Percentiles rank a stretch among this genome's conserved stretches.
These are phyloP conservation scores for Andrena minutula DNA, from an alignment of 2,888 invertebrate genomes.

Conservation along the genomic window DNA sequence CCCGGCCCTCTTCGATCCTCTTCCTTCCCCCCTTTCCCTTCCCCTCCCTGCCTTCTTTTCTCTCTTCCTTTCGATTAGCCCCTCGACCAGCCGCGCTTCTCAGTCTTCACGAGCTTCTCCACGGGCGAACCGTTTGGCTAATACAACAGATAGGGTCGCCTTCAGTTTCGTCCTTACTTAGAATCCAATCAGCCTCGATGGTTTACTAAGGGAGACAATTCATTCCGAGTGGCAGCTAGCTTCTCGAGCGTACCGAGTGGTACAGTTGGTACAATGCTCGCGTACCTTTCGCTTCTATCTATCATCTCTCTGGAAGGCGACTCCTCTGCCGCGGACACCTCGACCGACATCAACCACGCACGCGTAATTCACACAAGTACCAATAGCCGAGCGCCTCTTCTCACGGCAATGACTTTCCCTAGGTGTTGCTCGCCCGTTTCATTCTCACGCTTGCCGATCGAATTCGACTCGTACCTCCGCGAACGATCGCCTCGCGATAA, in stretches of 20 bases:
- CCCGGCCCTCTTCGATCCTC: slow-evolving; percentile 18
- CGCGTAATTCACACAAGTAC: slow-evolving; percentile 7
- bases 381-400: slow-evolving; percentile 28
- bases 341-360: slow-evolving; percentile 22
- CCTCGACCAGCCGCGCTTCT: neutral
- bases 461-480: slow-evolving; percentile 20
- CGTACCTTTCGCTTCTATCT: slow-evolving; percentile 3
- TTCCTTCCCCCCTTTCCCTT: slow-evolving; percentile 52
- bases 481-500: too few relatives aligned
- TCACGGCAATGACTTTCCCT: slow-evolving; percentile 50
- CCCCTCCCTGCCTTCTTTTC: slow-evolving; percentile 56
- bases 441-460: slow-evolving; percentile 58
- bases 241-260: neutral
- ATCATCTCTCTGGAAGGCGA: neutral
- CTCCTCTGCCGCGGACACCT: neutral
- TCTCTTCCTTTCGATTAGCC: slow-evolving; percentile 40
- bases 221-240: neutral
- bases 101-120: slow-evolving; percentile 38
- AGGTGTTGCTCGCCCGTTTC: slow-evolving; percentile 29
- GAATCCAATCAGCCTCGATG: too few relatives aligned
- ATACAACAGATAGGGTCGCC: neutral
- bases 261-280: neutral
- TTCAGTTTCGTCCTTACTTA: neutral
- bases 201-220: neutral
- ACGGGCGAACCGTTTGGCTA: neutral